A percentile compares a stretch with the other conserved stretches of the same genome.
Conservation (phyloP, 1,140 invertebrate genomes). For the Leptopilina boulardi region DNA sequence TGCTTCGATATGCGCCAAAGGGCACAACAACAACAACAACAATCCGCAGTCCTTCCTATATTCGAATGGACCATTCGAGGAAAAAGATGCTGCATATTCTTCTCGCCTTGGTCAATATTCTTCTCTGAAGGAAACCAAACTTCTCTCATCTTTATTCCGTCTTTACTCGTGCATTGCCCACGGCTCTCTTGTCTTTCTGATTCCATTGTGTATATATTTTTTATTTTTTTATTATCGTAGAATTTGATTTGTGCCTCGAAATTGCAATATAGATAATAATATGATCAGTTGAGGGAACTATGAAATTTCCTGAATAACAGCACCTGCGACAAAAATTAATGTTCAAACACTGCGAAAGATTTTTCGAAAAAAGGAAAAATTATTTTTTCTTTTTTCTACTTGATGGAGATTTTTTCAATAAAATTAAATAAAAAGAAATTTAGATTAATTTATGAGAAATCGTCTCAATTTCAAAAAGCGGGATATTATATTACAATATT, state of each 20-base stretch:
- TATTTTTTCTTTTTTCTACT: too few species aligned
- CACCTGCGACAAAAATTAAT: not conserved
- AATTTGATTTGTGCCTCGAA: conserved; percentile 7
- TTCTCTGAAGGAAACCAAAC: conserved; percentile 22
- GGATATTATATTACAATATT: not conserved
- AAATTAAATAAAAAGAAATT: too few species aligned
- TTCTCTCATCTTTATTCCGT: not conserved
- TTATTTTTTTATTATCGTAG: not conserved
- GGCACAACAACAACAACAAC: conserved; percentile 25
- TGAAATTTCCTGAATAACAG: not conserved
- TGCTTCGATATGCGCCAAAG: not conserved
- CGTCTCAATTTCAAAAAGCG: too few species aligned
- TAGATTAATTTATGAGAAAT: too few species aligned
- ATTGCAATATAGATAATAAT: not conserved
- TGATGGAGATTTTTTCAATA: too few species aligned
- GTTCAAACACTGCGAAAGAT: too few species aligned
- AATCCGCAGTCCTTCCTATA: not conserved
- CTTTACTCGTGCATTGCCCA: conserved; percentile 21
- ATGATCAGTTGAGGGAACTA: not conserved
- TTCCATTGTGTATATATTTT: not conserved
- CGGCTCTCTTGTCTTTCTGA: not conserved
- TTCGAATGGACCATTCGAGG: not conserved
- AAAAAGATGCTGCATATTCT: conserved; percentile 1
- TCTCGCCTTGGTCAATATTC: conserved; percentile 14
- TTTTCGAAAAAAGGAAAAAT: too few species aligned